Evolutionary conservation across 2,797 vertebrate genomes (phyloP), one percentile per base, ranked within the genome.

Genomic region (Sebastes iracundus): DNA sequence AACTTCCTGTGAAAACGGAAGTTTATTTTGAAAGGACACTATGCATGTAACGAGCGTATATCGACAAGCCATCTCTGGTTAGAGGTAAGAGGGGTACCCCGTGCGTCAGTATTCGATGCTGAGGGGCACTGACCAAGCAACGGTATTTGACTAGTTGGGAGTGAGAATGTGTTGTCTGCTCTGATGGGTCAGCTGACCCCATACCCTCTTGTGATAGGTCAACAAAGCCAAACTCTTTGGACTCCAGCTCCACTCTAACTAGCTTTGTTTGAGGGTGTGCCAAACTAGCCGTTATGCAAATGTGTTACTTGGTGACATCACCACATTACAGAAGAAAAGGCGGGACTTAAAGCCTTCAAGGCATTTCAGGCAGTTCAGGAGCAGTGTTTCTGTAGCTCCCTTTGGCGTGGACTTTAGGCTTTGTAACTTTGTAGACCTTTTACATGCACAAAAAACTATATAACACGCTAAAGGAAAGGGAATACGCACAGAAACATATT

Each of bases 331-430:
- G 46, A 52, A 52, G 46, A 52, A 49, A 49, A 49, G 46, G 46
- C 4, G 0, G 18, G 46, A n/a, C 46, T 52, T 1, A 20, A 1
- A 52, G 18, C 46, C 7, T n/a, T 52, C 46, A n/a, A 52, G 0
- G 18, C 18, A 0, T 52, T 52, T 52, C 46, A 52, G 18, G 46
- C 46, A 52, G 46, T 20, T n/a, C 46, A 52, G 18, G 46, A 52
- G 4, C 46, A 52, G 46, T 52, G 46, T 52, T 52, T 52, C 18
- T 52, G 46, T 52, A 20, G 46, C 46, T 49, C 42, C 42, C 16
- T 49, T 49, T 49, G 18, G 16, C 18, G 3, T 49, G 42, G 42
- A 49, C 42, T 49, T 49, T 20, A 2, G 42, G 42, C 42, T 49
- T 49, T 49, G 42, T 49, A 49, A 49, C 42, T 49, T 49, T 49